phyloP scores from a whole-genome alignment of 2,888 invertebrate species.

The Drosophila antonietae region DNA sequence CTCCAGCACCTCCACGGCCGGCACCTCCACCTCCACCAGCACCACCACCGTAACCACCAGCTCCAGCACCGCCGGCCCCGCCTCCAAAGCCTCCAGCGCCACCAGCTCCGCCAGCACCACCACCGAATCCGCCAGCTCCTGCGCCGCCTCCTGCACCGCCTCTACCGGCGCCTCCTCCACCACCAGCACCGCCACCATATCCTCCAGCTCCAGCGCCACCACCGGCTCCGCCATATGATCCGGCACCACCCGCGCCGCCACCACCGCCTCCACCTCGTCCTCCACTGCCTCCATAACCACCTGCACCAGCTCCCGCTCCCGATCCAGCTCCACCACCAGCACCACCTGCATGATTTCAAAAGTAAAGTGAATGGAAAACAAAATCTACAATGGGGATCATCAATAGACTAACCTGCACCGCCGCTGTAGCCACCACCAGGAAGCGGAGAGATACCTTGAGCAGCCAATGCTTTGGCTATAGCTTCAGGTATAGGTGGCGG shows the following conservation, averaged over 20 bases:
- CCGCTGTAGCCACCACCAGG: slow-evolving; percentile 85
- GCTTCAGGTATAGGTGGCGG: slow-evolving; percentile 89
- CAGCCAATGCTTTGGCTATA: slow-evolving; percentile 86
- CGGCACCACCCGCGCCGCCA: slow-evolving; percentile 30
- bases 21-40: slow-evolving; percentile 8
- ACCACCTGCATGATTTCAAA: neutral
- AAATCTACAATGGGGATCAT: neutral
- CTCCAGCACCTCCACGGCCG: slow-evolving; percentile 10
- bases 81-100: slow-evolving; percentile 3
- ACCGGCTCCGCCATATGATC: slow-evolving; percentile 17
- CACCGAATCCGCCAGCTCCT: neutral
- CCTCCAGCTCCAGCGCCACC: slow-evolving; percentile 11
- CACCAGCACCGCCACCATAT: slow-evolving; percentile 6
- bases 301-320: slow-evolving; percentile 12
- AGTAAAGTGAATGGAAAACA: neutral
- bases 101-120: neutral
- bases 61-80: slow-evolving; percentile 26
- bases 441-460: slow-evolving; percentile 84
- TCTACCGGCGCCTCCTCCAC: neutral
- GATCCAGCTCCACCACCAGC: slow-evolving; percentile 27
- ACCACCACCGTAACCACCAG: slow-evolving; percentile 64
- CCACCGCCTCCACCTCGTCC: slow-evolving; percentile 13
- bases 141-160: slow-evolving; percentile 9
- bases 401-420: slow-evolving; percentile 39
- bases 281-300: slow-evolving; percentile 26